Evolutionary conservation across 1,140 invertebrate species (phyloP), one percentile per base, ranked within the genome.

Genomic region (Pseudomyrmex concolor): DNA sequence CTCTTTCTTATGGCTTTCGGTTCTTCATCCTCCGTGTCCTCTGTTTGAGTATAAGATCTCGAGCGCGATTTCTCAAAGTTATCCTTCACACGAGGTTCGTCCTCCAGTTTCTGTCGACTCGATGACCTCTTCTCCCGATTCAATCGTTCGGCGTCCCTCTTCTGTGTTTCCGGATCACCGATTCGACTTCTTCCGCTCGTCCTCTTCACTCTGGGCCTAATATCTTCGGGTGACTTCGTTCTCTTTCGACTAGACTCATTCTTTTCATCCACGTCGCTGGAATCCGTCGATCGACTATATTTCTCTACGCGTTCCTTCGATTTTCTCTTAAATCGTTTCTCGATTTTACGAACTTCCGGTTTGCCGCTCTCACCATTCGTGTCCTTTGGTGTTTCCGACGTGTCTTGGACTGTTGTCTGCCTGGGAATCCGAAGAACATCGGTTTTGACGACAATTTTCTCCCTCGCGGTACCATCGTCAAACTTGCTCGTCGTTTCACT

Each of bases 241-340:
- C 87, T 89, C 10, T 85, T 88, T 2, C 76, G 51, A 55, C n/a
- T 63, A 1, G 64, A 84, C 10, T 84, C 86, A 3, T 76, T 77
- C 8, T 80, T 87, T 8, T 90, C 86, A 1, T 92, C 92, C 63
- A 83, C 57, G 1, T 93, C 92, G 22, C 92, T 92, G 4, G 90
- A 92, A 48, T 91, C 92, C 2, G 86, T 88, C 0, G 73, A 88
- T 7, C 87, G 82, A 64, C 76, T 84, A 7, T 84, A 85, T 10
- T 48, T 84, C 45, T 89, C 90, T 4, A 50, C 73, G 15, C 84
- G 78, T 48, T 91, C 89, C n/a, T 85, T 90, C 5, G 87, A 89
- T 19, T 60, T 87, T 13, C 85, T 88, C 71, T 86, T 87, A 45
- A 62, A 34, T 22, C 83, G 68, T 57, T 57, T 86, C 48, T 74